Percentiles rank a stretch among this genome's conserved stretches.
Evolutionary conservation across 2,888 invertebrate species (phyloP).

Genomic region (Nephrotoma appendiculata): DNA sequence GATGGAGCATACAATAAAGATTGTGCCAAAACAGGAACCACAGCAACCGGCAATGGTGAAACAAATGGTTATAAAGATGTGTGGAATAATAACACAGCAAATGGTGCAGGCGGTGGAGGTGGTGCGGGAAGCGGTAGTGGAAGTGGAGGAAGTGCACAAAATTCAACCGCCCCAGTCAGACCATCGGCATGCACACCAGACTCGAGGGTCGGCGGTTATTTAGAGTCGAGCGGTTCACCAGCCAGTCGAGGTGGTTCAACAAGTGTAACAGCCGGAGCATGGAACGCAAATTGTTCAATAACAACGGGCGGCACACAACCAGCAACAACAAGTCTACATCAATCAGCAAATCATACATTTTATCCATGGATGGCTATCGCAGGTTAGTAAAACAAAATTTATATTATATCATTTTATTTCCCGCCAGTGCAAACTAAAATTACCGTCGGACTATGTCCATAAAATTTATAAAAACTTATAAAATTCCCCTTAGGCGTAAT

Average conservation of each 20-base stretch:
- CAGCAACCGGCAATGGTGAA: conserved; percentile 42
- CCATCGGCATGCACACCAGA: conserved; percentile 85
- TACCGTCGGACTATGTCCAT: background rate
- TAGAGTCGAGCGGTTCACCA: conserved; percentile 58
- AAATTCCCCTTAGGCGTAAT: background rate
- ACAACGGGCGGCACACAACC: conserved; percentile 62
- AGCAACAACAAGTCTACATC: conserved; percentile 76
- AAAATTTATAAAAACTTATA: background rate
- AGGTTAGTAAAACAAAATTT: conserved; percentile 49
- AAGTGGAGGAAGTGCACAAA: conserved; percentile 21
- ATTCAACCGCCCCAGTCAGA: conserved; percentile 44
- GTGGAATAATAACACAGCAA: conserved; percentile 24
- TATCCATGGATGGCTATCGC: conserved; percentile 98
- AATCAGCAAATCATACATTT: conserved; percentile 83
- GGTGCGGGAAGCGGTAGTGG: conserved; percentile 41
- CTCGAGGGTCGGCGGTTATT: conserved; percentile 62
- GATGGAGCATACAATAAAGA: conserved; percentile 49
- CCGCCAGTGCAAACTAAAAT: background rate
- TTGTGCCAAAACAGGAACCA: conserved; percentile 47
- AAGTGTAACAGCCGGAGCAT: conserved; percentile 48
- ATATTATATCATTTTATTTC: background rate
- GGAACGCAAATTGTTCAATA: conserved; percentile 80
- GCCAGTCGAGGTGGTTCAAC: conserved; percentile 56
- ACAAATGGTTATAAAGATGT: conserved; percentile 44
- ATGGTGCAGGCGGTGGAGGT: conserved; percentile 39